phyloP scores from a whole-genome alignment of 1,140 invertebrate species.

The Hormaphis cornu region DNA sequence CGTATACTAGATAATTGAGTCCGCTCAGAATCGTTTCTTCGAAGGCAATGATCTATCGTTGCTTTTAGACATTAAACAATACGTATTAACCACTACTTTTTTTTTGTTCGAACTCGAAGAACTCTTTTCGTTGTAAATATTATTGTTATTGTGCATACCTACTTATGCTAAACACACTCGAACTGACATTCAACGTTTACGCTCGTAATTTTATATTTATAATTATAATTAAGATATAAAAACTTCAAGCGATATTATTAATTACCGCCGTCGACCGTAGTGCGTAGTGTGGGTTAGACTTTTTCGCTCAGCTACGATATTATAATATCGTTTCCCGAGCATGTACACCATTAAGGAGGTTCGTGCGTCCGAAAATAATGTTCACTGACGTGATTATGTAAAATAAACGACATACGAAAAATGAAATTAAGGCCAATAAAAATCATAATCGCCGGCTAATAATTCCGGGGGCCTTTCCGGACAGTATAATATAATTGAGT shows the following conservation, averaged over 20 bases:
- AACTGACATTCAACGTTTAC: neutral
- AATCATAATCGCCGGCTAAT: slow-evolving; percentile 31
- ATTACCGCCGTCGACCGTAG: neutral
- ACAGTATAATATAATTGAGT: slow-evolving; percentile 33
- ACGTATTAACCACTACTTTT: too few species aligned
- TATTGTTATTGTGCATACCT: too few species aligned
- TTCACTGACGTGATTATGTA: slow-evolving; percentile 28
- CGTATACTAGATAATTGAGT: too few species aligned
- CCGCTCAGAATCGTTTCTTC: too few species aligned
- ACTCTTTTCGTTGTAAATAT: too few species aligned
- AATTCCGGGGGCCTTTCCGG: slow-evolving; percentile 29
- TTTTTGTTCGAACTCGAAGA: too few species aligned
- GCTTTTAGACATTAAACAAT: too few species aligned
- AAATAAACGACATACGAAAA: slow-evolving; percentile 32
- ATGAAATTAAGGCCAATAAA: slow-evolving; percentile 32
- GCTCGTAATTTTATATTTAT: neutral
- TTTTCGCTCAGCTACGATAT: neutral
- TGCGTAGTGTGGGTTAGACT: neutral
- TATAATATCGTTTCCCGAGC: slow-evolving; percentile 29
- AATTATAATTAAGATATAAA: slow-evolving; percentile 31
- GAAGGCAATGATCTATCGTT: too few species aligned
- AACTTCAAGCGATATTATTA: slow-evolving; percentile 27
- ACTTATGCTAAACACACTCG: neutral
- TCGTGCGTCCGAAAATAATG: slow-evolving; percentile 28
- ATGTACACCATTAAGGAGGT: slow-evolving; percentile 19